A percentile compares a stretch with the other conserved stretches of the same genome.
Evolutionary conservation across 2,888 invertebrate species (phyloP).

Genomic region (Dendrolimus pini): DNA sequence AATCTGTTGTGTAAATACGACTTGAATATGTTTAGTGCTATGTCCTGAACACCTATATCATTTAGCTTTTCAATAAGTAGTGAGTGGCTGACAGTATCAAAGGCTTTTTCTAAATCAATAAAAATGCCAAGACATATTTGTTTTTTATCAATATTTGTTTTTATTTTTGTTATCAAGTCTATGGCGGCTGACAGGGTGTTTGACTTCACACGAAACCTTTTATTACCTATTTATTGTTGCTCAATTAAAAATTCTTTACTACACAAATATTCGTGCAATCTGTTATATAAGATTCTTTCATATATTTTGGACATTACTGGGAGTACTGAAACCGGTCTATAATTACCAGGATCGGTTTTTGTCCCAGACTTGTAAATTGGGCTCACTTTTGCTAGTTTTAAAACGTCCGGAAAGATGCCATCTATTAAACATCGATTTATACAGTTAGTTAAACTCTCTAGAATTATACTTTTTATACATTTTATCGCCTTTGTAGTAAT

Average conservation of each 20-base stretch:
- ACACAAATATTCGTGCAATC: slow-evolving; percentile 3
- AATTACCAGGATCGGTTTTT: slow-evolving; percentile 8
- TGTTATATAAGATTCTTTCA: slow-evolving; percentile 5
- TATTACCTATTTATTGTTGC: too few species aligned
- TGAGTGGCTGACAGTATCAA: slow-evolving; percentile 7
- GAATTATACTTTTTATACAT: slow-evolving; percentile 1
- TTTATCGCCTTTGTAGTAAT: slow-evolving; percentile 8
- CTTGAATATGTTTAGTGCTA: slow-evolving; percentile 4
- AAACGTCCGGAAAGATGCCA: slow-evolving; percentile 1
- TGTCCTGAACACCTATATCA: slow-evolving; percentile 1
- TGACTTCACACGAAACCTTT: slow-evolving; percentile 8
- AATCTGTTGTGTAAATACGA: slow-evolving; percentile 5
- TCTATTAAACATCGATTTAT: too few species aligned
- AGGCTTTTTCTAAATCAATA: slow-evolving; percentile 9
- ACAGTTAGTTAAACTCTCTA: too few species aligned
- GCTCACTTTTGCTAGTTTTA: slow-evolving; percentile 6
- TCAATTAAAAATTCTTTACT: slow-evolving; percentile 2
- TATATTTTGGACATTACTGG: slow-evolving; percentile 9
- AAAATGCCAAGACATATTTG: slow-evolving; percentile 8
- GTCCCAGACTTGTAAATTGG: slow-evolving; percentile 9
- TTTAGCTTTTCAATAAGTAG: slow-evolving; percentile 3
- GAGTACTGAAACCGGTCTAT: slow-evolving; percentile 8
- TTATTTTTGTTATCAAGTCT: slow-evolving; percentile 8
- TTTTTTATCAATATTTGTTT: slow-evolving; percentile 8
- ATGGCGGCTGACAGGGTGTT: slow-evolving; percentile 9